Conservation (phyloP, 2,888 invertebrate genomes). For the Baccha elongata region DNA sequence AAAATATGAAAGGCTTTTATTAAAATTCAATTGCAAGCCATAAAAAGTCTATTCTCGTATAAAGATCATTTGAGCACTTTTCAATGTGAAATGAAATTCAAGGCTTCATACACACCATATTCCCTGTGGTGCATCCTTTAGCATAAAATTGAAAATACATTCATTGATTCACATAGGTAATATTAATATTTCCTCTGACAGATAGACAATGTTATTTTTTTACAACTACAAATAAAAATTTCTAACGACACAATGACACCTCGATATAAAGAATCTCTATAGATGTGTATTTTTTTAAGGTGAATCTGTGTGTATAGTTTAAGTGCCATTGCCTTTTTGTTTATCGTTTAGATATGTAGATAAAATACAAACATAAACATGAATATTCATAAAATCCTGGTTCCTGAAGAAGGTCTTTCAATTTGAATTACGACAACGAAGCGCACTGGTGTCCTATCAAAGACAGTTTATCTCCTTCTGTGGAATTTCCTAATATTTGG, state of each 20-base stretch:
- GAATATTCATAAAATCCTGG: slow-evolving; percentile 47
- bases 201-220: too few species aligned
- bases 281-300: neutral
- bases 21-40: slow-evolving; percentile 2
- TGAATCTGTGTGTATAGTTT: neutral
- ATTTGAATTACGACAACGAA: slow-evolving; percentile 32
- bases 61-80: neutral
- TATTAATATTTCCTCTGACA: too few species aligned
- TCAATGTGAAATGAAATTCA: neutral
- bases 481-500: too few species aligned
- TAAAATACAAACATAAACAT: slow-evolving; percentile 13
- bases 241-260: too few species aligned
- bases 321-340: neutral
- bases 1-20: neutral
- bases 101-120: neutral
- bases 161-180: too few species aligned
- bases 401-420: slow-evolving; percentile 5
- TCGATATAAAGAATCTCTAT: neutral
- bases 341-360: neutral
- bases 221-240: too few species aligned
- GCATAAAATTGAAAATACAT: too few species aligned
- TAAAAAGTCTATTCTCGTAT: neutral
- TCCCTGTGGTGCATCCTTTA: too few species aligned
- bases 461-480: slow-evolving; percentile 29
- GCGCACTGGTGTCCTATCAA: slow-evolving; percentile 10